Evolutionary conservation across 2,797 vertebrate genomes (phyloP), one percentile per base, ranked within the genome.

Genomic region (Peromyscus melanophrys): DNA sequence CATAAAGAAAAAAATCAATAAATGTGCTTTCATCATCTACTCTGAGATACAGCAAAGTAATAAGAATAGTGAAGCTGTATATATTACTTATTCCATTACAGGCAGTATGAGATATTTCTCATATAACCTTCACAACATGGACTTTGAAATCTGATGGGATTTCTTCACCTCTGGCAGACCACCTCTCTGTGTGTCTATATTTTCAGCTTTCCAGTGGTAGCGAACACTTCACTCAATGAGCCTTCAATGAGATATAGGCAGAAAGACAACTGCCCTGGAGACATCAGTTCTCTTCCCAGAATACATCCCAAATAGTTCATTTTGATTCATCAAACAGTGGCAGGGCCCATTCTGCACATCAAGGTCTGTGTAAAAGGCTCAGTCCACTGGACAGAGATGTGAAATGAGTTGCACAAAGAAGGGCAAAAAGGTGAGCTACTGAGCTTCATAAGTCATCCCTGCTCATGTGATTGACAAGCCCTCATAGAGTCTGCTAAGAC

Each of bases 21-120:
- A 67, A 40, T 49, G 90, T 57, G 59, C 31, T 52, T 89, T 95
- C 95, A 81, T 91, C 59, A 78, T 92, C 63, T 93, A 89, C n/a
- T 89, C 17, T 75, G 69, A 96, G 19, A 89, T 96, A 82, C 12
- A 81, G 4, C 37, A 89, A 92, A 80, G 4, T 78, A 84, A 34
- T 63, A 75, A 81, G 0, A 94, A 55, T 63, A n/a, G 73, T 13
- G 21, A 63, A 80, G 4, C 86, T 52, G 34, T 78, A 14, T 37
- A 6, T 31, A 73, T 78, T 67, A 61, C 2, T 87, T 88, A 85
- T 31, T 83, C 63, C 89, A 27, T 76, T 57, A 43, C 25, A 76
- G 31, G n/a, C 7, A 34, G 1, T 82, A 83, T 46, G 52, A 57
- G 8, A 40, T 82, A 2, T 17, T 97, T 87, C 43, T 61, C 16